phyloP scores from a whole-genome alignment of 2,797 vertebrate genomes.

The Cyclopterus lumpus region DNA sequence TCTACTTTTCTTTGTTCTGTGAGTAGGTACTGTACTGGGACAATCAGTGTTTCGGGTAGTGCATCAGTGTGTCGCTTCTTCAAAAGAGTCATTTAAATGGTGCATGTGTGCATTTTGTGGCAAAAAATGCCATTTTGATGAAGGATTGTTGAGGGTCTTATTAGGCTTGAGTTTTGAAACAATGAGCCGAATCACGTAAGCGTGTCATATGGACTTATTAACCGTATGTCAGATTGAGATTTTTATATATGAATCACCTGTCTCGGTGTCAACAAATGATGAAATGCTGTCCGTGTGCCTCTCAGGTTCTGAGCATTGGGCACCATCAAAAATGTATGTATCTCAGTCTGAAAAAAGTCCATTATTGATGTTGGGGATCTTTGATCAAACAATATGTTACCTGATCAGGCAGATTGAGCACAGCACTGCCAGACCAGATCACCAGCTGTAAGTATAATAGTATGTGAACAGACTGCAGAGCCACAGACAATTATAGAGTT shows the following conservation, averaged over 20 bases:
- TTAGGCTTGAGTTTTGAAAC: background rate
- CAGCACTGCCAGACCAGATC: conserved; percentile 36
- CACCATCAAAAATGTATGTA: conserved; percentile 75
- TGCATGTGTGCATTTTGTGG: no score
- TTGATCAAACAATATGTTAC: conserved; percentile 83
- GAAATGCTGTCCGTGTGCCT: conserved; percentile 45
- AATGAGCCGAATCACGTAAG: no score
- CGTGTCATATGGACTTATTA: background rate
- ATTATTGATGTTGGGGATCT: conserved; percentile 82
- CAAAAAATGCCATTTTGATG: no score
- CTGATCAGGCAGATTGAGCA: conserved; percentile 60
- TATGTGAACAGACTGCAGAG: background rate
- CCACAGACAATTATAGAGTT: background rate
- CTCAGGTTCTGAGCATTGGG: conserved; percentile 68
- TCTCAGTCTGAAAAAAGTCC: conserved; percentile 70
- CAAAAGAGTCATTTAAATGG: background rate
- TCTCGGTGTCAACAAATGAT: conserved; percentile 42
- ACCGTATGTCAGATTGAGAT: conserved; percentile 20
- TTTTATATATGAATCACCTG: conserved; percentile 41
- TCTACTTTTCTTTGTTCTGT: background rate
- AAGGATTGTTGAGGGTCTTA: background rate
- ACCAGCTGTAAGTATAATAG: background rate
- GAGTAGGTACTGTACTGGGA: background rate
- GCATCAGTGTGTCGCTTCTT: background rate
- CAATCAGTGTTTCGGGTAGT: background rate